These are phyloP conservation scores for Sebastes ruberrimus DNA, from an alignment of 2,797 vertebrate genomes.

Conservation along the genomic window DNA sequence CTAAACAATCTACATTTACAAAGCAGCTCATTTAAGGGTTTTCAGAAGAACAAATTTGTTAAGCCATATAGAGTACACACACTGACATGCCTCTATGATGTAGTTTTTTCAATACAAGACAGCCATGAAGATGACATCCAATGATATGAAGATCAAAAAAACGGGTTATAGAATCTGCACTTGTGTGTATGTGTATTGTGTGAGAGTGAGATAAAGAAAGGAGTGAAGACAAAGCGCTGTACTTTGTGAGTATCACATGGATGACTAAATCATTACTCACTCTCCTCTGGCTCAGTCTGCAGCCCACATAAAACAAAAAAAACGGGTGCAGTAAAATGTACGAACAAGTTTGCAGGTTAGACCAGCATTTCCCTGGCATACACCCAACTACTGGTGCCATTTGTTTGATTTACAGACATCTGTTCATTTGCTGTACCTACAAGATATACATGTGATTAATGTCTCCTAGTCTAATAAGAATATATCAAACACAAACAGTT, in stretches of 20 bases:
- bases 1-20: background rate
- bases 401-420: background rate
- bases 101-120: background rate
- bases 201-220: background rate
- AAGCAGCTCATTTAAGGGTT: background rate
- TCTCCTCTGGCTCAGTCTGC: conserved; percentile 41
- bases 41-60: background rate
- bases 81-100: background rate
- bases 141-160: background rate
- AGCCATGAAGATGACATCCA: background rate
- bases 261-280: conserved; percentile 54
- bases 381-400: background rate
- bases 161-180: background rate
- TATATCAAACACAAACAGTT: background rate
- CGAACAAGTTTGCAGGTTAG: background rate
- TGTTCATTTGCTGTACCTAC: background rate
- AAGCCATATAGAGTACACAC: background rate
- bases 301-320: conserved; percentile 5
- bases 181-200: background rate
- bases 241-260: background rate
- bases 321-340: background rate
- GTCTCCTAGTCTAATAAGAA: background rate
- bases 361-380: background rate
- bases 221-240: background rate
- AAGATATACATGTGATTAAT: background rate